Percentiles rank a stretch among this genome's conserved stretches.
phyloP scores from a whole-genome alignment of 2,113 vertebrate genomes.

The Dicaeum eximium region DNA sequence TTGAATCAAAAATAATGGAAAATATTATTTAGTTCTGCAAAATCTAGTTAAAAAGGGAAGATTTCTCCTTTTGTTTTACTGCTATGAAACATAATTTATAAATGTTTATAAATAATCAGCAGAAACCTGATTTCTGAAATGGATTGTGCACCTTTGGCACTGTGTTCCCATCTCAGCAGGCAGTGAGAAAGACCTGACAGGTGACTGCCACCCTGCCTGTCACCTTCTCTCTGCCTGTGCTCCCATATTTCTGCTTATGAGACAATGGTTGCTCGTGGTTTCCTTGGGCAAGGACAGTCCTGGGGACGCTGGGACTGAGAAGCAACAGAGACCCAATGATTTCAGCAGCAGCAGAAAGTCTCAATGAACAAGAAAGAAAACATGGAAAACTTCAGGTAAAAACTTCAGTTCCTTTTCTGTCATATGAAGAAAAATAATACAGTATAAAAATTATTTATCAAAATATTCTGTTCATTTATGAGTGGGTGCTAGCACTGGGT shows the following conservation, averaged over 20 bases:
- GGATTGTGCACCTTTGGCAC: background rate
- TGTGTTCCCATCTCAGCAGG: background rate
- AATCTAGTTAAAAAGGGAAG: background rate
- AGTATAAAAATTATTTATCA: background rate
- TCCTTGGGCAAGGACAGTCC: background rate
- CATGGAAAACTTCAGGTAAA: background rate
- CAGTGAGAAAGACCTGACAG: background rate
- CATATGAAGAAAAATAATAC: background rate
- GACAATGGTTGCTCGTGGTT: background rate
- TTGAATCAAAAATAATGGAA: background rate
- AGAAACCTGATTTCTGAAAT: background rate
- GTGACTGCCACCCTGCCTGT: background rate
- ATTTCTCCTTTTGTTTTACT: background rate
- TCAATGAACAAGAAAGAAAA: background rate
- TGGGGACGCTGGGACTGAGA: background rate
- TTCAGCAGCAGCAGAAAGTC: background rate
- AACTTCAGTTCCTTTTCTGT: background rate
- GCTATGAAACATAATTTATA: background rate
- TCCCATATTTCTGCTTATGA: fast-evolving
- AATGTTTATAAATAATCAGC: background rate
- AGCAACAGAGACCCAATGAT: fast-evolving
- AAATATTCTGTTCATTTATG: background rate
- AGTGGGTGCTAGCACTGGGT: background rate
- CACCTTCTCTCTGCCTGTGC: fast-evolving
- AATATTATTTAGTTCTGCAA: background rate